Base-by-base conservation (phyloP, 2,888 invertebrate genomes). In the Ormia ochracea region DNA sequence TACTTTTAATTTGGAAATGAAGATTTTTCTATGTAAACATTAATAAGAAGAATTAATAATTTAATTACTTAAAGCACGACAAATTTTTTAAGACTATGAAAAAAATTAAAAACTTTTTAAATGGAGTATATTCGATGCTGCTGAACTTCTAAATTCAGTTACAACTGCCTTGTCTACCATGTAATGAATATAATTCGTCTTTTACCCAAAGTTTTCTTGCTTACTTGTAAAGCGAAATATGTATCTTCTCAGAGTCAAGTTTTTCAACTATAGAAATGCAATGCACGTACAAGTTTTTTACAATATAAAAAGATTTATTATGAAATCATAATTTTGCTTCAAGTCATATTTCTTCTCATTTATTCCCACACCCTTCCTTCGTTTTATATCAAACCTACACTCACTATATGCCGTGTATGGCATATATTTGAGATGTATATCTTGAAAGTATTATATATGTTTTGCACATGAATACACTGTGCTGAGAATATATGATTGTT, bases 251-350 rank as follows among this genome's bases (percentile, higher is more conserved):
- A n/a, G 28, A 61, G 50, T 66, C 58, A 33, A n/a, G 23, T 56
- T 41, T 61, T 48, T 41, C n/a, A 50, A 36, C 48, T 41, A 59
- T 63, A 41, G n/a, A 23, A 69, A 78, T 74, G 78, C 75, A 58
- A 17, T 75, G 58, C 69, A 79, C 75, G 75, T 79, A 79, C 48
- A 69, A 41, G 50, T 63, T 78, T 68, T 61, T 73, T 73, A 61
- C 70, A 75, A 79, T 65, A 70, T 26, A 52, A 70, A 79, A 75
- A 59, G 79, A 79, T 79, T 79, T 79, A 79, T 75, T 75, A 70
- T 59, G 69, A 70, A 75, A 79, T 75, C 75, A 79, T 79, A 79
- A 79, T 79, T 79, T 70, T 52, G 70, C 79, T 70, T 65, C 43
- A 31, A 79, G 75, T 79, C 45, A 75, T 63, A 78, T 78, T 58